Evolutionary conservation across 1,140 invertebrate genomes (phyloP).

Genomic region (Calephelis virginiensis): DNA sequence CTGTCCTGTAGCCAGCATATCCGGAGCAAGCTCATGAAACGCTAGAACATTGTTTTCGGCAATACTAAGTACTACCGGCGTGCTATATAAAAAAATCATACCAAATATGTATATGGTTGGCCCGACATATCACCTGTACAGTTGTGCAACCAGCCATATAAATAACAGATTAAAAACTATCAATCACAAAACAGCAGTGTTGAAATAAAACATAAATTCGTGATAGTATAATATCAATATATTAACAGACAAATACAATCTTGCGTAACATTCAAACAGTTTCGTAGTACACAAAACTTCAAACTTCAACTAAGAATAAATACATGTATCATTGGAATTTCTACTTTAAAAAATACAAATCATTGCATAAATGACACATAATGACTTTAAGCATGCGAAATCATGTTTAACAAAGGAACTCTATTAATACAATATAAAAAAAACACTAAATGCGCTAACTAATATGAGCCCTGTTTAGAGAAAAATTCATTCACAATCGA

Average conservation of each 20-base stretch:
- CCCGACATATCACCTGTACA: no score
- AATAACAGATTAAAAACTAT: no score
- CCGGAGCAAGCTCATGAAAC: no score
- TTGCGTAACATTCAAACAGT: slow-evolving; percentile 64
- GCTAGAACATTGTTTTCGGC: no score
- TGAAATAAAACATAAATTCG: slow-evolving; percentile 1
- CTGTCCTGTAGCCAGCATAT: no score
- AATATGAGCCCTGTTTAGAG: slow-evolving; percentile 33
- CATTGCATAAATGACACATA: slow-evolving; percentile 51
- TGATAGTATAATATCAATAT: slow-evolving; percentile 16
- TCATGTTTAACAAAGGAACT: slow-evolving; percentile 37
- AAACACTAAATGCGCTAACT: slow-evolving; percentile 30
- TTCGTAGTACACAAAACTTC: slow-evolving; percentile 55
- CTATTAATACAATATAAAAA: slow-evolving; percentile 27
- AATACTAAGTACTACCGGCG: no score
- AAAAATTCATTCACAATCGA: slow-evolving; percentile 14
- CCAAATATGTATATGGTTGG: no score
- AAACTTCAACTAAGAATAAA: slow-evolving; percentile 66
- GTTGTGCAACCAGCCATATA: no score
- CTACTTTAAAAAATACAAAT: slow-evolving; percentile 34
- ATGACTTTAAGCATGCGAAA: slow-evolving; percentile 54
- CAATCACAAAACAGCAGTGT: neutral
- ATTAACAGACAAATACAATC: slow-evolving; percentile 72
- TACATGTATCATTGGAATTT: slow-evolving; percentile 67
- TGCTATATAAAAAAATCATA: no score